Evolutionary conservation across 2,888 invertebrate species (phyloP).

Genomic region (Eucera pruinosa): DNA sequence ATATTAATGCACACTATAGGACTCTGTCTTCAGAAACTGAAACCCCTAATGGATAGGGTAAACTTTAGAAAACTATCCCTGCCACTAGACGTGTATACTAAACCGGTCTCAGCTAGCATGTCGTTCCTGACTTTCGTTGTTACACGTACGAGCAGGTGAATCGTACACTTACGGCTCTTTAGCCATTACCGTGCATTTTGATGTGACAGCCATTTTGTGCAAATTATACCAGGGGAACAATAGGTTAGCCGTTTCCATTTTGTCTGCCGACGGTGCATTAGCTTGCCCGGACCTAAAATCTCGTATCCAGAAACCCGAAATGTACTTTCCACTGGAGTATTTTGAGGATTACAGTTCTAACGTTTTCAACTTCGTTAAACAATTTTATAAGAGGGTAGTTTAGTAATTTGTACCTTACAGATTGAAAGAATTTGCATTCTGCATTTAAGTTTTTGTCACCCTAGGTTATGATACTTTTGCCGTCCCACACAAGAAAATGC

Average conservation of each 20-base stretch:
- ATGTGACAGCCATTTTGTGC: slow-evolving; percentile 35
- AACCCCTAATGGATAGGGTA: background rate
- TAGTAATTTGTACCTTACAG: no score
- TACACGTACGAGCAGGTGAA: slow-evolving; percentile 21
- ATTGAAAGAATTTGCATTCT: no score
- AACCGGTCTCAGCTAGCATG: slow-evolving; percentile 17
- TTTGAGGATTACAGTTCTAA: background rate
- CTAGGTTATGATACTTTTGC: no score
- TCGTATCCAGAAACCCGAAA: background rate
- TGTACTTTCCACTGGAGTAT: background rate
- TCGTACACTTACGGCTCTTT: slow-evolving; percentile 28
- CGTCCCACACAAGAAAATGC: no score
- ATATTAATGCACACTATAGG: background rate
- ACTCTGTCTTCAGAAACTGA: background rate
- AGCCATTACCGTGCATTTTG: slow-evolving; percentile 41
- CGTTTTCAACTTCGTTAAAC: no score
- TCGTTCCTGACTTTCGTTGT: slow-evolving; percentile 7
- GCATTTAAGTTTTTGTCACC: no score
- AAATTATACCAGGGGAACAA: slow-evolving; percentile 55
- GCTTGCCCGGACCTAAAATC: slow-evolving; percentile 18
- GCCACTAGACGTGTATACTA: background rate
- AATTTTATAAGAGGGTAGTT: no score
- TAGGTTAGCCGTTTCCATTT: slow-evolving; percentile 41
- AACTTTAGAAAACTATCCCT: background rate
- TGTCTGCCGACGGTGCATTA: slow-evolving; percentile 30